Evolutionary conservation across 2,888 invertebrate genomes (phyloP).

Genomic region (Cephus runcator): DNA sequence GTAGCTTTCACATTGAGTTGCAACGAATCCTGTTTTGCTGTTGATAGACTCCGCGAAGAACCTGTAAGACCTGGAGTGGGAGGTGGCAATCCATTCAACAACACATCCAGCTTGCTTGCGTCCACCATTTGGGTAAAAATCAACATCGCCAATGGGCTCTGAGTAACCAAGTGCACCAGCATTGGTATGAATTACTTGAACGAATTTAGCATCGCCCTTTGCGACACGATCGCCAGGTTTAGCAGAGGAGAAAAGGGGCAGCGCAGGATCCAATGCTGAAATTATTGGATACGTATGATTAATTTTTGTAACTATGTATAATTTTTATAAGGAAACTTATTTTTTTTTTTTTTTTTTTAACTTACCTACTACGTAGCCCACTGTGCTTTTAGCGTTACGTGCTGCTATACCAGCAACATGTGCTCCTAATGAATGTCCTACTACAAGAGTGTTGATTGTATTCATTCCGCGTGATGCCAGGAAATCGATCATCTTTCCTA

Average conservation of each 20-base stretch:
- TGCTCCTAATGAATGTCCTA: constrained; percentile 57
- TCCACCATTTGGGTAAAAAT: constrained; percentile 51
- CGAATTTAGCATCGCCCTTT: constrained; percentile 47
- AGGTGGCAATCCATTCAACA: constrained; percentile 26
- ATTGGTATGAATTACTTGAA: constrained; percentile 48
- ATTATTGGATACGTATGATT: not conserved
- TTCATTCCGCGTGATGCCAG: constrained; percentile 39
- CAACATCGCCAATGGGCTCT: constrained; percentile 41
- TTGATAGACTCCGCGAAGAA: constrained; percentile 11
- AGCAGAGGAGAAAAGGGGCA: constrained; percentile 41
- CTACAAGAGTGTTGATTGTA: constrained; percentile 32
- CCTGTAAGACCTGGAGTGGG: constrained; percentile 5
- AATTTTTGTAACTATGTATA: not conserved
- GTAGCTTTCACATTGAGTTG: not conserved
- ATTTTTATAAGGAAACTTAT: not conserved
- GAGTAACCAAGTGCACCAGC: constrained; percentile 41
- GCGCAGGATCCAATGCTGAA: constrained; percentile 49
- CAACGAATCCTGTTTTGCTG: not conserved
- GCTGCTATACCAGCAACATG: constrained; percentile 53
- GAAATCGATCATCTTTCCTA: constrained; percentile 48
- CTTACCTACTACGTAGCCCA: constrained; percentile 45
- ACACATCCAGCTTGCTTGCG: constrained; percentile 36
- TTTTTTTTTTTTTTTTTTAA: not conserved
- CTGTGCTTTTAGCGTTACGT: constrained; percentile 29
- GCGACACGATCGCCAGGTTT: constrained; percentile 36